Percentiles rank a stretch among this genome's conserved stretches.
Evolutionary conservation across 2,113 vertebrate genomes (phyloP).

Genomic region (Apaloderma vittatum): DNA sequence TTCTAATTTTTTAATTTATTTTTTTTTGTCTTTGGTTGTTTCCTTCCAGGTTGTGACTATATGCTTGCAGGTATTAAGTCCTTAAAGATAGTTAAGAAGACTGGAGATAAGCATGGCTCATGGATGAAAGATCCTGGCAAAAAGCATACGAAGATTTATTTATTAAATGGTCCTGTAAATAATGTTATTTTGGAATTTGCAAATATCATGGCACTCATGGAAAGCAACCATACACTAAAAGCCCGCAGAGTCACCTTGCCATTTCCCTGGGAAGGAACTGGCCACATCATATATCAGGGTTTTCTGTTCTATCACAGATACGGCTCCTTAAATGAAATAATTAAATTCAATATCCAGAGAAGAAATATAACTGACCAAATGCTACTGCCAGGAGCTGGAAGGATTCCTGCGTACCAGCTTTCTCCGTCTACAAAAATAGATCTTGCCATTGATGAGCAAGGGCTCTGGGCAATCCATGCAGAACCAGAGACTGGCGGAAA

Average conservation of each 20-base stretch:
- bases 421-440: constrained; percentile 88
- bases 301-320: constrained; percentile 91
- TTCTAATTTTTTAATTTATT: not conserved
- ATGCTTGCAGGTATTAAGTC: constrained; percentile 87
- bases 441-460: constrained; percentile 91
- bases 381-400: constrained; percentile 86
- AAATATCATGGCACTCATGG: constrained; percentile 85
- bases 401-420: constrained; percentile 85
- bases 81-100: constrained; percentile 91
- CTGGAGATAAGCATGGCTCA: constrained; percentile 81
- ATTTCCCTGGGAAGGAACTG: constrained; percentile 90
- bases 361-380: constrained; percentile 81
- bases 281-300: constrained; percentile 85
- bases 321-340: constrained; percentile 87
- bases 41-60: constrained; percentile 85
- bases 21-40: not conserved
- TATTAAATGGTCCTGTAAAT: constrained; percentile 87
- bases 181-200: constrained; percentile 84
- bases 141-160: constrained; percentile 87
- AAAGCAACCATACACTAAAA: constrained; percentile 66
- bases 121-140: constrained; percentile 91
- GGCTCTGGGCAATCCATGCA: constrained; percentile 92
- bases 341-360: constrained; percentile 89
- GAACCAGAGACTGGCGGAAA: constrained; percentile 85
- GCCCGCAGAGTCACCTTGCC: constrained; percentile 80